phyloP scores from a whole-genome alignment of 2,888 invertebrate genomes.

The Pogonocherus hispidulus region DNA sequence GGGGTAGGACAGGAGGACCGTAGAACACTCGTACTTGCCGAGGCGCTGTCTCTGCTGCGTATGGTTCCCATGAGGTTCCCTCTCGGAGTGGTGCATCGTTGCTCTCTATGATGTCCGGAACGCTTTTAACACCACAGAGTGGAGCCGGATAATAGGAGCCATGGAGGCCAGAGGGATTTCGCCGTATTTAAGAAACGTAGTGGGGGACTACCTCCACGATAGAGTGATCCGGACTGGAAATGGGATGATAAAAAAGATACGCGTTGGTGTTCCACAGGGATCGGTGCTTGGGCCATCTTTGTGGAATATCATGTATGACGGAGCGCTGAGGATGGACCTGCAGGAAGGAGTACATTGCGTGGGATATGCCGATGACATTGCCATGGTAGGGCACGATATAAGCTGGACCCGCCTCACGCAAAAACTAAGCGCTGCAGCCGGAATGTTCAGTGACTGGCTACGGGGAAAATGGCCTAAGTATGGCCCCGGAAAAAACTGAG shows the following conservation, averaged over 20 bases:
- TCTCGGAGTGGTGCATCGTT: not conserved
- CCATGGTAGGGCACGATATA: not conserved
- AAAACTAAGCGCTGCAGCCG: not conserved
- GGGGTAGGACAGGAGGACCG: too few relatives aligned
- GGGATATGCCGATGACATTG: constrained; percentile 35
- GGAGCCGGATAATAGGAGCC: constrained; percentile 9
- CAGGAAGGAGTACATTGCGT: too few relatives aligned
- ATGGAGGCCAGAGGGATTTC: not conserved
- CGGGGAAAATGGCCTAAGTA: too few relatives aligned
- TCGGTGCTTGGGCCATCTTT: too few relatives aligned
- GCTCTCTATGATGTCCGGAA: not conserved
- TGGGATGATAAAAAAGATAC: not conserved
- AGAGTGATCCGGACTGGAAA: not conserved
- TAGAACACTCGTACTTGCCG: too few relatives aligned
- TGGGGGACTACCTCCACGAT: constrained; percentile 19
- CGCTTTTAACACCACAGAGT: not conserved
- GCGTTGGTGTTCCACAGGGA: not conserved
- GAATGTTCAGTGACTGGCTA: too few relatives aligned
- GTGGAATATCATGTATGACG: too few relatives aligned
- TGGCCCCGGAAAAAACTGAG: too few relatives aligned
- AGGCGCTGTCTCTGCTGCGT: too few relatives aligned
- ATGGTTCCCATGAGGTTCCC: not conserved
- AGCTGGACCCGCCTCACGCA: not conserved
- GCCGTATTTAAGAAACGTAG: not conserved
- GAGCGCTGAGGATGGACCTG: too few relatives aligned